Conservation (phyloP, 2,797 vertebrate genomes). For the Chromobotia macracanthus region DNA sequence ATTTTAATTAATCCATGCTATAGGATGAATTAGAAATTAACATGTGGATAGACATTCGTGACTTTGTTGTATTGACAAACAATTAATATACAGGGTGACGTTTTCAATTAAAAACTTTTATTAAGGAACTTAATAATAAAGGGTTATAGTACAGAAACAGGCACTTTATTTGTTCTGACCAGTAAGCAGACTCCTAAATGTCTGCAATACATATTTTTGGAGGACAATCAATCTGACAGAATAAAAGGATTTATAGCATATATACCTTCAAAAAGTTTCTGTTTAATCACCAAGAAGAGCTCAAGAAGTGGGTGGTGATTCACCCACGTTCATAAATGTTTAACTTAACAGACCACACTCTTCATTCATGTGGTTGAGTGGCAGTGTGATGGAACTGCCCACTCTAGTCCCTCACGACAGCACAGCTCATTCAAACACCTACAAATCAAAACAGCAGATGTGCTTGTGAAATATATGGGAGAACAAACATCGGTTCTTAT, state of each 20-base stretch:
- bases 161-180: neutral
- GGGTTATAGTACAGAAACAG: neutral
- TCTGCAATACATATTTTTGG: neutral
- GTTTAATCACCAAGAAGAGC: conserved; percentile 51
- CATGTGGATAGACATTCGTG: no score
- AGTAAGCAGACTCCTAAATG: neutral
- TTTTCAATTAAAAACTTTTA: neutral
- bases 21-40: no score
- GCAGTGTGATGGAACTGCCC: conserved; percentile 53
- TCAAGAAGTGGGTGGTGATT: conserved; percentile 52
- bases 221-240: conserved; percentile 10
- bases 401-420: conserved; percentile 47
- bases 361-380: conserved; percentile 59
- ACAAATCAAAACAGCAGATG: conserved; percentile 64
- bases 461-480: conserved; percentile 46
- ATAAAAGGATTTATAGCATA: conserved; percentile 7
- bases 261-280: conserved; percentile 10
- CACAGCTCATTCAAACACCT: conserved; percentile 56
- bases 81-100: neutral
- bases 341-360: conserved; percentile 51
- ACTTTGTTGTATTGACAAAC: neutral
- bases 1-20: no score
- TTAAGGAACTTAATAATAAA: neutral
- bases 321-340: conserved; percentile 59
- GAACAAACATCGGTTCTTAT: neutral